These are phyloP conservation scores for Hirudinaria manillensis DNA, from an alignment of 2,888 invertebrate genomes.

Conservation along the genomic window DNA sequence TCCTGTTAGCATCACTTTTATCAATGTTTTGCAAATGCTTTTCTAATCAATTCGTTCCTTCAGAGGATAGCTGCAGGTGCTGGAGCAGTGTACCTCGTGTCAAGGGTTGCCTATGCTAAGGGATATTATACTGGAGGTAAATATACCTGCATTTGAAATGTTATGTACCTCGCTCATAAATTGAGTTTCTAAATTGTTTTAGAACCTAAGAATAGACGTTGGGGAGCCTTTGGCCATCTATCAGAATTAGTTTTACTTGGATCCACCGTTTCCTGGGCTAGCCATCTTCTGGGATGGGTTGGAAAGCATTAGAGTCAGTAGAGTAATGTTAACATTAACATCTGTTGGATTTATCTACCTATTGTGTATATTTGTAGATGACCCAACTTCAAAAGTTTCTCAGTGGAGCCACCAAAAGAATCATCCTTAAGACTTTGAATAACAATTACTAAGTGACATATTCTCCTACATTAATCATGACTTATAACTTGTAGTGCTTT, in stretches of 20 bases:
- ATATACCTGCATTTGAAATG: background rate
- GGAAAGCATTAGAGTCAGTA: background rate
- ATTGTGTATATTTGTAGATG: too few relatives aligned
- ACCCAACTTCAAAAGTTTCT: too few relatives aligned
- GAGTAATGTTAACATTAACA: background rate
- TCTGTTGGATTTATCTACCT: too few relatives aligned
- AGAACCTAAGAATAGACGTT: constrained; percentile 48
- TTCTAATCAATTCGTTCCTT: constrained; percentile 14
- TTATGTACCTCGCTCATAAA: too few relatives aligned
- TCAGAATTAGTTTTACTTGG: constrained; percentile 47
- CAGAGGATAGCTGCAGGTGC: constrained; percentile 36
- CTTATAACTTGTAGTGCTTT: background rate
- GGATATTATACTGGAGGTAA: constrained; percentile 57
- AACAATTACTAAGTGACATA: background rate
- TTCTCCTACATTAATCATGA: background rate
- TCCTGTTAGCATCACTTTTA: constrained; percentile 47
- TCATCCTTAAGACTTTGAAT: background rate
- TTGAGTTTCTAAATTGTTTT: background rate
- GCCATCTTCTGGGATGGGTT: constrained; percentile 35
- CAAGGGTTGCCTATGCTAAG: constrained; percentile 55
- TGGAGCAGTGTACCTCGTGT: constrained; percentile 43
- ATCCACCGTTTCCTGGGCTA: constrained; percentile 35
- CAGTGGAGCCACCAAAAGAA: background rate
- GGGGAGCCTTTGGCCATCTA: constrained; percentile 46
- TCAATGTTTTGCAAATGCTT: background rate